A percentile compares a stretch with the other conserved stretches of the same genome.
These are phyloP conservation scores for Ageneiosus marmoratus DNA, from an alignment of 2,113 vertebrate species.

Conservation along the genomic window DNA sequence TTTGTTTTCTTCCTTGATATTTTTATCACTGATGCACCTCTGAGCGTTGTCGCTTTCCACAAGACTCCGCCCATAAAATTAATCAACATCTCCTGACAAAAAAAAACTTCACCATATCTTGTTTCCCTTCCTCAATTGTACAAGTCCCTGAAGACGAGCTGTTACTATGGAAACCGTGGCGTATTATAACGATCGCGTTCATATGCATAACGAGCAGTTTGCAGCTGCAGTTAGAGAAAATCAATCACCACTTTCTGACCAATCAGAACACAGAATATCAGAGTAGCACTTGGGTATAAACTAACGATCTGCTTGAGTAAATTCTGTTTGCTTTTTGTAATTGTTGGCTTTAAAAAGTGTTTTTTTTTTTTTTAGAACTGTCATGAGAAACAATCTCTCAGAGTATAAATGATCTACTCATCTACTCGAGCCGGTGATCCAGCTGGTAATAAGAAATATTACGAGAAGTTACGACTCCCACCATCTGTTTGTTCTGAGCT, in stretches of 20 bases:
- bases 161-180: neutral
- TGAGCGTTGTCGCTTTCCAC: too few relatives aligned
- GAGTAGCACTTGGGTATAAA: neutral
- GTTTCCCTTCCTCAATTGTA: too few relatives aligned
- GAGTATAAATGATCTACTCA: too few relatives aligned
- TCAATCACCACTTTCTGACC: neutral
- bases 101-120: too few relatives aligned
- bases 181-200: neutral
- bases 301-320: neutral
- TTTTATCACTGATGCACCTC: neutral
- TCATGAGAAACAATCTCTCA: too few relatives aligned
- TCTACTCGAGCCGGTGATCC: too few relatives aligned
- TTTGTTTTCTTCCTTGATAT: neutral
- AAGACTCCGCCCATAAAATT: too few relatives aligned
- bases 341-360: too few relatives aligned
- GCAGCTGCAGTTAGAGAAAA: neutral
- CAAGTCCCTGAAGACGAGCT: neutral
- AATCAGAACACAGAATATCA: neutral
- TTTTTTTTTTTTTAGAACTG: too few relatives aligned
- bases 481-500: slow-evolving; percentile 80
- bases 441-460: neutral
- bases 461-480: slow-evolving; percentile 55
- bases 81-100: too few relatives aligned
- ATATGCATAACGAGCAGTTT: too few relatives aligned
- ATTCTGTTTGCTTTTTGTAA: neutral